These are phyloP conservation scores for Ptychadena robeensis DNA, from an alignment of 2,797 vertebrate species.

Conservation along the genomic window DNA sequence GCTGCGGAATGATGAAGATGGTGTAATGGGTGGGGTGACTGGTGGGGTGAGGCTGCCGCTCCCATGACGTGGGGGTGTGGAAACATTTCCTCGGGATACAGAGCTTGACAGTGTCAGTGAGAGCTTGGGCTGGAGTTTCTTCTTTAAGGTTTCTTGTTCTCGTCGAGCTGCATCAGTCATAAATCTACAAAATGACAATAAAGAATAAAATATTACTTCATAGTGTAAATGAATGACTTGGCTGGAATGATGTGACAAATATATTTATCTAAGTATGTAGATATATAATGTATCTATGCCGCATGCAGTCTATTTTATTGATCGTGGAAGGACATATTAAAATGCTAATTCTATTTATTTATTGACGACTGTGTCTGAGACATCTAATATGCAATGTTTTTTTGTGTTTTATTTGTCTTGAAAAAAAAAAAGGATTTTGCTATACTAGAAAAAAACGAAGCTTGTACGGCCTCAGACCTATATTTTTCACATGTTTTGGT, in stretches of 20 bases:
- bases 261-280: no score
- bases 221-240: not conserved
- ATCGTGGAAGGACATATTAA: not conserved
- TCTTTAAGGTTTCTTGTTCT: conserved; percentile 92
- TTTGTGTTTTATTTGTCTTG: no score
- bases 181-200: conserved; percentile 90
- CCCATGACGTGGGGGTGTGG: conserved; percentile 91
- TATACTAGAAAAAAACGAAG: no score
- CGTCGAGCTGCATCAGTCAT: conserved; percentile 95
- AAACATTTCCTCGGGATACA: conserved; percentile 88
- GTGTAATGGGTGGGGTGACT: conserved; percentile 96
- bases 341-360: no score
- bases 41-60: conserved; percentile 97
- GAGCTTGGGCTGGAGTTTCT: conserved; percentile 93
- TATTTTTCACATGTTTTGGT: no score
- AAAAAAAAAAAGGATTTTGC: no score
- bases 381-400: not conserved
- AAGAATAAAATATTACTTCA: no score
- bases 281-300: no score
- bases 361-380: no score
- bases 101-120: conserved; percentile 87
- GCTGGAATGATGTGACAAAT: not conserved
- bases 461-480: no score
- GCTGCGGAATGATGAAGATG: conserved; percentile 95
- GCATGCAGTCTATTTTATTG: no score